These are phyloP conservation scores for Scelioninae gen. 1 DNA, from an alignment of 2,888 invertebrate genomes.

Conservation along the genomic window DNA sequence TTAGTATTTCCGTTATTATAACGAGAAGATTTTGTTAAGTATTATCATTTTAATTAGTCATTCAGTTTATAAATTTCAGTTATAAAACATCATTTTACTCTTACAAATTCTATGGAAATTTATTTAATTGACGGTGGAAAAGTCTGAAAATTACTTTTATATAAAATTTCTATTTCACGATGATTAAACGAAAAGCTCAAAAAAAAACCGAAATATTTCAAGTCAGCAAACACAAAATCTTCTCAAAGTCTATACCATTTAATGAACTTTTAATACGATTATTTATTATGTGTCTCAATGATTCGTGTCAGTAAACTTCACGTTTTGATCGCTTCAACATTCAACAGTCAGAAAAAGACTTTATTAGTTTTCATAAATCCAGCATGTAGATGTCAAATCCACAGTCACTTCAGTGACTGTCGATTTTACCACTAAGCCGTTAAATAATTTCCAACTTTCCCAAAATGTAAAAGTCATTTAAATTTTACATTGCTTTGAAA, in stretches of 20 bases:
- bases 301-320: conserved; percentile 14
- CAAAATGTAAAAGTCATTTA: conserved; percentile 5
- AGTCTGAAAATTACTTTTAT: too few species aligned
- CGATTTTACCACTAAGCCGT: conserved; percentile 1
- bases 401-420: conserved; percentile 9
- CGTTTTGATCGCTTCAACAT: not conserved
- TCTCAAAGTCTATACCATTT: conserved; percentile 8
- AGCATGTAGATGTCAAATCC: not conserved
- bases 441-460: not conserved
- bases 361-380: conserved; percentile 26
- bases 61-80: too few species aligned
- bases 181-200: too few species aligned
- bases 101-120: too few species aligned
- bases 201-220: too few species aligned
- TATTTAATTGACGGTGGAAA: too few species aligned
- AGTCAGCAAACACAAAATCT: too few species aligned
- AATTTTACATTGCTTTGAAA: too few species aligned
- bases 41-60: not conserved
- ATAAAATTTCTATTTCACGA: too few species aligned
- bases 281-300: not conserved
- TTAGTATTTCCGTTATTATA: not conserved
- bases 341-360: conserved; percentile 8
- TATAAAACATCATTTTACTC: too few species aligned
- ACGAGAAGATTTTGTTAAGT: not conserved
- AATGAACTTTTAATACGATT: conserved; percentile 20